Base-by-base conservation (phyloP, 2,888 invertebrate genomes). In the Oscheius onirici region DNA sequence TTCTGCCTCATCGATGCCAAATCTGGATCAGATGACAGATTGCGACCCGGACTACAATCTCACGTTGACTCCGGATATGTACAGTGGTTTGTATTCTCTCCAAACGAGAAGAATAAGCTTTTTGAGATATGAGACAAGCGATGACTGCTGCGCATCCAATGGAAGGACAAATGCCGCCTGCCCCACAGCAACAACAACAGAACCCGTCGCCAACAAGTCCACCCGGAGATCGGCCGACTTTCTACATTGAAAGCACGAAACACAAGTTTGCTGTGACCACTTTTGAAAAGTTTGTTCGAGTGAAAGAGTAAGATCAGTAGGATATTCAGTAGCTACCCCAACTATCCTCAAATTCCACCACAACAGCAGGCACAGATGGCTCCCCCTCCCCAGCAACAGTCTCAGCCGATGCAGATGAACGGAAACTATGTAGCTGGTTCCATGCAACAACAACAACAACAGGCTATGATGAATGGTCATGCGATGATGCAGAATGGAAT, bases 31-130 rank as follows among this genome's bases (percentile, higher is more conserved):
- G 44, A 75, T 80, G 76, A 60, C 52, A 3, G 77, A 84, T 52
- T 82, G 82, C 17, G 86, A 86, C 65, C 84, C 85, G 5, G 85
- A 85, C 55, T 86, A 86, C 68, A 86, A 86, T 70, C 74, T 83
- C 61, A 86, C 86, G 2, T 81, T 86, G 17, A 86, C 86, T 8
- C 84, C 84, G 24, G 84, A 84, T 28, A 85, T 82, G 80, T 81
- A 81, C 68, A 74, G 78, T 46, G 84, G 83, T 67, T 68, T 72
- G 73, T 2, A 1, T 15, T n/a, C 0, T 34, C 34, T 6, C 34
- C 17, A 1, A 11, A 20, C 24, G 13, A 6, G n/a, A 51, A 66
- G 26, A 15, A 8, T 28, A 34, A 22, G 13, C 43, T 24, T 24
- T 71, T 71, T 43, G 63, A 73, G 78, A 76, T 65, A 78, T 78